phyloP scores from a whole-genome alignment of 2,113 vertebrate species.

The Malurus alboscapulatus region DNA sequence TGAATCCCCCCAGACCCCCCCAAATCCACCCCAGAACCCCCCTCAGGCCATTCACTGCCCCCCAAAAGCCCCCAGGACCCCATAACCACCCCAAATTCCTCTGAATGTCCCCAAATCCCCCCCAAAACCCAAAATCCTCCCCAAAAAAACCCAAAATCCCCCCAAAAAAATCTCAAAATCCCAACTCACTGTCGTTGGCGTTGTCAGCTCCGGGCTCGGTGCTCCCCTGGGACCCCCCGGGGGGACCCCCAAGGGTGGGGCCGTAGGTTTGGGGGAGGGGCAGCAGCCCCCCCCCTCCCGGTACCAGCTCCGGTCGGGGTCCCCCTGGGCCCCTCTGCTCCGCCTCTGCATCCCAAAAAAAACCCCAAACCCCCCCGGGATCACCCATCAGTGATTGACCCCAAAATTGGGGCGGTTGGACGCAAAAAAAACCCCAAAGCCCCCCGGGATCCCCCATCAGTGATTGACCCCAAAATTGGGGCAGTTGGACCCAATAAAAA shows the following conservation, averaged over 20 bases:
- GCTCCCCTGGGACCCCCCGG: not conserved
- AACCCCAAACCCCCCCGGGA: not conserved
- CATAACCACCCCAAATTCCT: no score
- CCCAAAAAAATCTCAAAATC: no score
- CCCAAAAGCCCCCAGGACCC: no score
- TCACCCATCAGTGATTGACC: no score
- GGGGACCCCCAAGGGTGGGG: not conserved
- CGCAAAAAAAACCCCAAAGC: not conserved
- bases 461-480: no score
- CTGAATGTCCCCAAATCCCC: no score
- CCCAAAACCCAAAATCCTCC: not conserved
- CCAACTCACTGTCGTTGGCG: not conserved
- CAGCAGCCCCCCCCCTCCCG: not conserved
- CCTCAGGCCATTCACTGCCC: no score
- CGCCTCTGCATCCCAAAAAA: not conserved
- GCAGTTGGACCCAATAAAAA: no score
- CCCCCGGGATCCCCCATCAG: no score
- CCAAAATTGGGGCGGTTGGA: no score
- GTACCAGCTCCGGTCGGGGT: not conserved
- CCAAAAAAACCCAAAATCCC: not conserved
- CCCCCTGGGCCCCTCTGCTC: not conserved
- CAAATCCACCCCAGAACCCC: no score
- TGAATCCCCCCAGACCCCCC: no score
- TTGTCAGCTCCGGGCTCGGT: not conserved
- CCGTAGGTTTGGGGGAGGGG: not conserved